Base-by-base conservation (phyloP, 1,140 invertebrate species). In the Epicauta chinensis region DNA sequence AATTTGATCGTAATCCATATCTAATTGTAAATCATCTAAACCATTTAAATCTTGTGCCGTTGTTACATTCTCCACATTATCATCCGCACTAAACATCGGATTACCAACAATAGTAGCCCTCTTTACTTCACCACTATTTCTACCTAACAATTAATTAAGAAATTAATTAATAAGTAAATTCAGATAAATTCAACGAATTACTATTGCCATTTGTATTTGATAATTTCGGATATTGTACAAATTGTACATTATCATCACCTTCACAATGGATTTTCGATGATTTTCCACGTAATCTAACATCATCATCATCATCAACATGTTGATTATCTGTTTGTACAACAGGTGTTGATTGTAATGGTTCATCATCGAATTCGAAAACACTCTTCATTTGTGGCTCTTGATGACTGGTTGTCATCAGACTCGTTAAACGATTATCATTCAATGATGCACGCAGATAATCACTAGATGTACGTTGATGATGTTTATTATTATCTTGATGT, bases 1-100 rank as follows among this genome's bases (percentile, higher is more conserved):
- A 67, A 97, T 89, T 77, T 96, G 89, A 67, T 96, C 91, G 72
- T 97, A 96, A 70, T 96, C 91, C 89, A 97, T 92, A 61, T 90
- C 90, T 52, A 88, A 77, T 61, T 85, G 82, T 11, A 91, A 75
- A 71, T 88, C 86, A 70, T 89, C 87, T 49, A 90, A 73, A 37
- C 80, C 81, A 16, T 72, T 56, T 5, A 84, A 75, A 41, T 80
- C 72, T 48, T 81, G 80, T 50, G 74, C 66, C 5, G 32, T 44
- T 58, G 62, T 65, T 41, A 64, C 73, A 32, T 77, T 74, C 4
- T 23, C 23, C 4, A 23, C 23, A 29, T 70, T 69, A 16, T 63
- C 64, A 23, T 69, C 62, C 36, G 66, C 72, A 44, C 80, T 83
- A 72, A 84, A 91, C 86, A 91, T 90, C 2, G 89, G 88, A 72